Conservation (phyloP, 1,140 invertebrate genomes). For the Mizuhopecten yessoensis region DNA sequence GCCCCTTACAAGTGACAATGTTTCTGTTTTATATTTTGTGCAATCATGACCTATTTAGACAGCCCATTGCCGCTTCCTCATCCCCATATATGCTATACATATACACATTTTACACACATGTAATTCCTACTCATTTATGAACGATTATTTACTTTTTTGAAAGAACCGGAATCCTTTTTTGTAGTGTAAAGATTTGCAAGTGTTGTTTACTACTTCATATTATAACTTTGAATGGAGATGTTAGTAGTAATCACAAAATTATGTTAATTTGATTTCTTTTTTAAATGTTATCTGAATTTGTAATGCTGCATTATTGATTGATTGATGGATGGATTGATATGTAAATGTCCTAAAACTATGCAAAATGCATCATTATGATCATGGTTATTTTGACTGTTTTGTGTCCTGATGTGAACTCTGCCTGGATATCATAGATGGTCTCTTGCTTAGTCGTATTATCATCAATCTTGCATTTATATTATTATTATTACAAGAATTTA, state of each 20-base stretch:
- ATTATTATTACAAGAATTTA: constrained; percentile 51
- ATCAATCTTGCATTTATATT: constrained; percentile 46
- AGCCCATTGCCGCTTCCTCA: constrained; percentile 14
- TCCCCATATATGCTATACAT: constrained; percentile 5
- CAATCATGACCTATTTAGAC: constrained; percentile 1
- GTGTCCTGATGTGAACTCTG: constrained; percentile 61
- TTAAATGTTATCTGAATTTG: constrained; percentile 31
- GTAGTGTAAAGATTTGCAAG: constrained; percentile 78
- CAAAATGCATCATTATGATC: constrained; percentile 65
- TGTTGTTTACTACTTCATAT: constrained; percentile 86
- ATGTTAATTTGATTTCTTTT: constrained; percentile 56
- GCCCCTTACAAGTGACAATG: constrained; percentile 12
- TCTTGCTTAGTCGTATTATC: constrained; percentile 66
- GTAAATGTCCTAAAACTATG: constrained; percentile 62
- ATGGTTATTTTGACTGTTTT: constrained; percentile 54
- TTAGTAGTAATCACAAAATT: constrained; percentile 59
- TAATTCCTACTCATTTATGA: constrained; percentile 22
- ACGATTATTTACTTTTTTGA: constrained; percentile 22
- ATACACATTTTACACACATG: not conserved
- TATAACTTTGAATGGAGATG: constrained; percentile 85
- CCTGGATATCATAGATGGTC: constrained; percentile 63
- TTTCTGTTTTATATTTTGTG: not conserved
- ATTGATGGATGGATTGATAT: constrained; percentile 56
- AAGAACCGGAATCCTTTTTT: constrained; percentile 64
- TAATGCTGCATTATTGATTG: constrained; percentile 29